A percentile compares a stretch with the other conserved stretches of the same genome.
Evolutionary conservation across 2,888 invertebrate genomes (phyloP).

Genomic region (Schrankia costaestrigalis): DNA sequence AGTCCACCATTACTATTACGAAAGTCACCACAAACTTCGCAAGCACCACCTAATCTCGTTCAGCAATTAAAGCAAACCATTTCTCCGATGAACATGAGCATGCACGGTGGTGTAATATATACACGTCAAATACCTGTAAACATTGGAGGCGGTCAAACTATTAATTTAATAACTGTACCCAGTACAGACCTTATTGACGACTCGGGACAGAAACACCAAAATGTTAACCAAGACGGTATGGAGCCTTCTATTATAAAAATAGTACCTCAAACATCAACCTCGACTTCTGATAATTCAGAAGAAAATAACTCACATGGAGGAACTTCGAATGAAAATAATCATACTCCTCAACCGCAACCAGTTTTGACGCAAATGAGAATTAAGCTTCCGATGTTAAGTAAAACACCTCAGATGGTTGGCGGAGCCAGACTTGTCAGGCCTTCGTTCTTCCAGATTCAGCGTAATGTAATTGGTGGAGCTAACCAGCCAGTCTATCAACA

Average conservation of each 20-base stretch:
- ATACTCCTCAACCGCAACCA: constrained; percentile 56
- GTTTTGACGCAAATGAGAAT: constrained; percentile 79
- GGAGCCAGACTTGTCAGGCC: constrained; percentile 79
- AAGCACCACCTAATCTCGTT: constrained; percentile 58
- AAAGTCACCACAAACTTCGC: constrained; percentile 56
- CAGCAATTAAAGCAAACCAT: constrained; percentile 77
- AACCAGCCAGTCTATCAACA: constrained; percentile 78
- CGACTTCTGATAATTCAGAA: constrained; percentile 41
- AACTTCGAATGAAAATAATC: constrained; percentile 47
- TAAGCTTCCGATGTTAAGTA: constrained; percentile 75
- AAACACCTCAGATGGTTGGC: constrained; percentile 78
- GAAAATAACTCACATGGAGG: constrained; percentile 51
- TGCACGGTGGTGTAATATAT: constrained; percentile 86
- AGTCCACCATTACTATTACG: constrained; percentile 66
- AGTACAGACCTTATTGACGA: constrained; percentile 71
- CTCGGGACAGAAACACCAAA: constrained; percentile 58
- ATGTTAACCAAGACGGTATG: constrained; percentile 50
- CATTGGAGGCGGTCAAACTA: constrained; percentile 77
- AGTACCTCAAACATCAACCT: constrained; percentile 57
- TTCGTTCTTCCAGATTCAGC: constrained; percentile 81
- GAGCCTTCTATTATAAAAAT: constrained; percentile 74
- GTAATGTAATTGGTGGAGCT: constrained; percentile 80
- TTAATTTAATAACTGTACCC: constrained; percentile 80
- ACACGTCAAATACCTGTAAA: constrained; percentile 86
- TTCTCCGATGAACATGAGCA: constrained; percentile 80